Base-by-base conservation (phyloP, 1,140 invertebrate species). In the Tetragonula clypearis region DNA sequence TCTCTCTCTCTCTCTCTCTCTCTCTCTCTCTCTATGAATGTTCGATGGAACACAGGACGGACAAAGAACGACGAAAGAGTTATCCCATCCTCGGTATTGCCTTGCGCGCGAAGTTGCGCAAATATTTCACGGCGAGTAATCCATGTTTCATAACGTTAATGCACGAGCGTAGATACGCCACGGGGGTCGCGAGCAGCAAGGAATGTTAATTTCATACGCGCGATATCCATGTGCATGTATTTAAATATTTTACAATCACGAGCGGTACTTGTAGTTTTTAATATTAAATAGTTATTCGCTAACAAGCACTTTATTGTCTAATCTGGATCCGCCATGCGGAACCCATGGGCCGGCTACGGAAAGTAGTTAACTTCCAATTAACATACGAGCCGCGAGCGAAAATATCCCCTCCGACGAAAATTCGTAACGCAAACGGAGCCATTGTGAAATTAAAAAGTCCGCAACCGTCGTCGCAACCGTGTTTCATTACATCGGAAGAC, bases 231-330 rank as follows among this genome's bases (percentile, higher is more conserved):
- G 76, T 74, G 87, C 83, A 82, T 58, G 75, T 58, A 82, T 88
- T 88, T 88, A 86, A 88, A 88, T 86, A 88, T 88, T 88, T 88
- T 75, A 88, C 77, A 88, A 85, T 88, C 84, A 81, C 84, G 72
- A 80, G 74, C 79, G 82, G 83, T 75, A 30, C 79, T 73, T 77
- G 81, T 88, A 86, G 62, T 88, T 88, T 88, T 88, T 88, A 88
- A 88, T 88, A 88, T 88, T 86, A 82, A 88, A 86, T 69, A 87
- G 69, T 65, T 85, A 79, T 82, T 86, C 69, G 68, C 87, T 84
- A 82, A 88, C 87, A 76, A 79, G 53, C 84, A 88, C 84, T 88
- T 88, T 88, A 88, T 88, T 79, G 79, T 71, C 71, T 83, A 65
- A 62, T 80, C 81, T 84, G 86, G 72, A 66, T 56, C 55, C 56